These are phyloP conservation scores for Xiphophorus couchianus DNA, from an alignment of 2,113 vertebrate genomes.

Conservation along the genomic window DNA sequence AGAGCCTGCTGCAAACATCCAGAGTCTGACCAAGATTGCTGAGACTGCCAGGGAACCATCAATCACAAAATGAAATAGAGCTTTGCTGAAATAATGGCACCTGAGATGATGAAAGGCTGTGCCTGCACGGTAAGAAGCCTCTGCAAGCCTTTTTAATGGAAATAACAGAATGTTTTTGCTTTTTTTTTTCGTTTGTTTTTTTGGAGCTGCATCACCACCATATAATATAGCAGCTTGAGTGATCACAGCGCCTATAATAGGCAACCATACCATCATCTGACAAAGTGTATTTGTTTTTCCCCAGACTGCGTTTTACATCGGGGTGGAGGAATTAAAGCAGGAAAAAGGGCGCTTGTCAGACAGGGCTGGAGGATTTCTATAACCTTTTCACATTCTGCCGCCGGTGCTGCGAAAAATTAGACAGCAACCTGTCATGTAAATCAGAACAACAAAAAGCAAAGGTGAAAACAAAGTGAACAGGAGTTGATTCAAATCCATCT, in stretches of 20 bases:
- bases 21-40: conserved; percentile 50
- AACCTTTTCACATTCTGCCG: conserved; percentile 67
- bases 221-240: conserved; percentile 50
- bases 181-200: conserved; percentile 26
- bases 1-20: conserved; percentile 53
- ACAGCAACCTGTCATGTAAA: conserved; percentile 68
- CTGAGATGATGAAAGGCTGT: conserved; percentile 72
- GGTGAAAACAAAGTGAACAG: conserved; percentile 27
- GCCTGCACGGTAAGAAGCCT: conserved; percentile 32
- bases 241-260: conserved; percentile 44
- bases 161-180: conserved; percentile 42
- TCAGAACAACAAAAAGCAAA: conserved; percentile 60
- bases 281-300: conserved; percentile 44
- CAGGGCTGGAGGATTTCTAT: conserved; percentile 50
- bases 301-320: conserved; percentile 37
- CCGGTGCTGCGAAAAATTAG: conserved; percentile 48
- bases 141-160: conserved; percentile 57
- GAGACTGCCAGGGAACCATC: conserved; percentile 61
- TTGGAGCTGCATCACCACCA: conserved; percentile 44
- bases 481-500: conserved; percentile 34
- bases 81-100: conserved; percentile 70
- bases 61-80: conserved; percentile 72
- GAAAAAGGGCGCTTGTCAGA: conserved; percentile 64
- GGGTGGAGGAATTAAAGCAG: conserved; percentile 44
- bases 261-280: conserved; percentile 23